A percentile compares a stretch with the other conserved stretches of the same genome.
These are phyloP conservation scores for Drosophila formosana DNA, from an alignment of 2,888 invertebrate genomes.

Conservation along the genomic window DNA sequence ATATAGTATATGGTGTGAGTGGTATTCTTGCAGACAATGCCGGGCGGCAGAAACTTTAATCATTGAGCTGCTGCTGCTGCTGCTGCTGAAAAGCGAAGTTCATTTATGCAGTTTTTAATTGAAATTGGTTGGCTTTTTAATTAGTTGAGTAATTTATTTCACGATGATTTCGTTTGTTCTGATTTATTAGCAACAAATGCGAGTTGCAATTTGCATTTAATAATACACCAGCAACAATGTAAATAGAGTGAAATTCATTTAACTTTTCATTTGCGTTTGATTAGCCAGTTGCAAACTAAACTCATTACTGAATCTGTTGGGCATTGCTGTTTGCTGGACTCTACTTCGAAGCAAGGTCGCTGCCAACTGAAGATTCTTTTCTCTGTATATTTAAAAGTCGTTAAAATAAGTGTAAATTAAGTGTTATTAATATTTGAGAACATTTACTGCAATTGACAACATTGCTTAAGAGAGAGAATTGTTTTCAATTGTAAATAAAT, in stretches of 20 bases:
- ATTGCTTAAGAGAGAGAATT: too few species aligned
- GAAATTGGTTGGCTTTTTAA: slow-evolving; percentile 4
- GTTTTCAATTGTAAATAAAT: too few species aligned
- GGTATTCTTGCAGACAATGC: neutral
- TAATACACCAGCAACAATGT: too few species aligned
- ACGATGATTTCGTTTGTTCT: neutral
- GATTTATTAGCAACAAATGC: neutral
- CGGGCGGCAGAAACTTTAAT: slow-evolving; percentile 5
- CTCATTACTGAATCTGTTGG: slow-evolving; percentile 18
- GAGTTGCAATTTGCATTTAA: too few species aligned
- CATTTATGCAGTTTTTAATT: slow-evolving; percentile 11
- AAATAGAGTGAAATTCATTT: too few species aligned
- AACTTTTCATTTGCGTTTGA: too few species aligned
- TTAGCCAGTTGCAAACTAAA: neutral
- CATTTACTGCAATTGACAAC: too few species aligned
- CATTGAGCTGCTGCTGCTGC: neutral
- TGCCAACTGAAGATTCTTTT: too few species aligned
- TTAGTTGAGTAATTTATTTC: neutral
- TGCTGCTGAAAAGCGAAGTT: neutral
- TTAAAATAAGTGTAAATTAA: too few species aligned
- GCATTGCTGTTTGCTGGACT: neutral
- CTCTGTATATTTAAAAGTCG: too few species aligned
- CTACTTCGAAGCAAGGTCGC: slow-evolving; percentile 6
- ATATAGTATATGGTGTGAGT: neutral
- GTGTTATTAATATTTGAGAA: too few species aligned